These are phyloP conservation scores for Alligator sinensis DNA, from an alignment of 2,113 vertebrate genomes.

Conservation along the genomic window DNA sequence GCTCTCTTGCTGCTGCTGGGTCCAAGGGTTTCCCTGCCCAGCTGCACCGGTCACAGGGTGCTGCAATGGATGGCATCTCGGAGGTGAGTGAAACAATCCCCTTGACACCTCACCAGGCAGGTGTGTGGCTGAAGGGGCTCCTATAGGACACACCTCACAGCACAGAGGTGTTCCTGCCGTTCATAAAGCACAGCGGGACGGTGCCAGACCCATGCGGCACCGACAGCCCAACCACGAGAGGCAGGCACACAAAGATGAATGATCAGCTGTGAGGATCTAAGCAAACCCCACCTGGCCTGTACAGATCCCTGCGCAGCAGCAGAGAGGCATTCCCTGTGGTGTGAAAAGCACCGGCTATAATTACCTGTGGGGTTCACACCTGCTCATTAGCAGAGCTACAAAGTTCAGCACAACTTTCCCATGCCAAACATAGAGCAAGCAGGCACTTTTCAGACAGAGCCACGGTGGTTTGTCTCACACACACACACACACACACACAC, in stretches of 20 bases:
- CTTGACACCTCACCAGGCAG: neutral
- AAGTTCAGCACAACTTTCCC: neutral
- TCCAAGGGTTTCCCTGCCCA: too few relatives aligned
- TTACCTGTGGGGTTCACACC: neutral
- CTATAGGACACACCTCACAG: too few relatives aligned
- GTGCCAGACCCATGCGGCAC: neutral
- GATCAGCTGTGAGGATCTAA: neutral
- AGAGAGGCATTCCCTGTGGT: neutral
- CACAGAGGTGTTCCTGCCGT: neutral
- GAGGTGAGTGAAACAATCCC: neutral
- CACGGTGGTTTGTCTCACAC: neutral
- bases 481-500: neutral
- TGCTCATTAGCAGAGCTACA: neutral
- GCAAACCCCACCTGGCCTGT: too few relatives aligned
- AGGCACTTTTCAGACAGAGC: too few relatives aligned
- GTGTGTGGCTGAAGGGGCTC: too few relatives aligned
- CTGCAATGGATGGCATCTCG: neutral
- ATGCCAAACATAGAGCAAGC: neutral
- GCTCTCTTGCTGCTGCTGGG: too few relatives aligned
- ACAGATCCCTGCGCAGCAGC: neutral
- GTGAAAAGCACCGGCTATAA: neutral
- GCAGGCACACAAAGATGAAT: neutral
- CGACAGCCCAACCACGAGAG: neutral
- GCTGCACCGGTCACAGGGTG: too few relatives aligned
- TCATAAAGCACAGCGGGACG: neutral